A percentile compares a stretch with the other conserved stretches of the same genome.
Evolutionary conservation across 2,888 invertebrate species (phyloP).

Genomic region (Hoplodrina blanda): DNA sequence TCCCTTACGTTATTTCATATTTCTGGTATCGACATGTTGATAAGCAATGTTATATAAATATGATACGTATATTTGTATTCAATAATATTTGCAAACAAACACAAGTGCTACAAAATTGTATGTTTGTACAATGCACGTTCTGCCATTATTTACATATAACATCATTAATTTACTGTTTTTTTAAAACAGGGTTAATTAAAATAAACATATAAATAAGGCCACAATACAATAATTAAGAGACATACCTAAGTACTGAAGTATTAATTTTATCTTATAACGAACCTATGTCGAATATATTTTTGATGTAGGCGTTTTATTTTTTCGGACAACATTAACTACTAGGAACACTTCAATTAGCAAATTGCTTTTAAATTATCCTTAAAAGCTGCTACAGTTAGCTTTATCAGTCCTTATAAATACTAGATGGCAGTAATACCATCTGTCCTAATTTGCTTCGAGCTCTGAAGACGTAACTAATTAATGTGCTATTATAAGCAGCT

Average conservation of each 20-base stretch:
- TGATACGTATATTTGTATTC: neutral
- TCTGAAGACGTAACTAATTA: conserved; percentile 28
- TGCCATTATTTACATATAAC: conserved; percentile 1
- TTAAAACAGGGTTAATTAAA: neutral
- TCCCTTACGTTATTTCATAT: no score
- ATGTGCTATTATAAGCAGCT: conserved; percentile 14
- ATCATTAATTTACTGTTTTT: neutral
- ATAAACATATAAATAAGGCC: no score
- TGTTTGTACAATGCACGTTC: conserved; percentile 1
- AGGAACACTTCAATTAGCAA: neutral
- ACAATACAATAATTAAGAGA: no score
- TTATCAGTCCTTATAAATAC: conserved; percentile 7
- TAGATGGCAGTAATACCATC: neutral
- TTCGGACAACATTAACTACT: no score
- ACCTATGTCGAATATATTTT: neutral
- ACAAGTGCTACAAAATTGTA: conserved; percentile 3
- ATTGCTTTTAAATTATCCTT: conserved; percentile 19
- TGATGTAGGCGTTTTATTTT: neutral
- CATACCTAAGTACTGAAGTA: no score
- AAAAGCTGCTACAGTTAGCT: neutral
- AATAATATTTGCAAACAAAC: conserved; percentile 16
- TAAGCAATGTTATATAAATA: neutral
- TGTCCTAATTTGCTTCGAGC: neutral
- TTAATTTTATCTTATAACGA: no score
- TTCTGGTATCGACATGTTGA: no score